Conservation (phyloP, 2,888 invertebrate species). For the Reticulitermes lucifugus region DNA sequence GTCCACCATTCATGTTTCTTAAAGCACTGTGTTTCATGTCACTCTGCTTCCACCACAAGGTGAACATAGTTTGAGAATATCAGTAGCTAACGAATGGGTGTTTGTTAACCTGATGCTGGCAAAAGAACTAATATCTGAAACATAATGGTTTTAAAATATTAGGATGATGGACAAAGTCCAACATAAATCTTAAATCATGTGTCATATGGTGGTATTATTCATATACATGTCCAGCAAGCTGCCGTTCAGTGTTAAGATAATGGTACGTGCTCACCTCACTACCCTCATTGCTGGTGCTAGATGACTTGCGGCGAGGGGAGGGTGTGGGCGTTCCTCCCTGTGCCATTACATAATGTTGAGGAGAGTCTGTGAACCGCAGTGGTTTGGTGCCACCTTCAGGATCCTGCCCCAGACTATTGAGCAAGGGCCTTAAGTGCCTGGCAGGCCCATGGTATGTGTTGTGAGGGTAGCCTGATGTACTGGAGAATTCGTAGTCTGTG, state of each 20-base stretch:
- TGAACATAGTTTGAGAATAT: no score
- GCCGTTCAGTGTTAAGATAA: neutral
- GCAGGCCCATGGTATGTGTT: conserved; percentile 93
- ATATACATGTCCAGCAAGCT: no score
- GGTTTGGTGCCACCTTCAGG: conserved; percentile 65
- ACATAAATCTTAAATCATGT: no score
- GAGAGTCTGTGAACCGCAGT: conserved; percentile 80
- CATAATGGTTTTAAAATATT: no score
- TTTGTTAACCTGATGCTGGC: no score
- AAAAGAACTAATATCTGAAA: no score
- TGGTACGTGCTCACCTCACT: conserved; percentile 66
- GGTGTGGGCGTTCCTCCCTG: conserved; percentile 70
- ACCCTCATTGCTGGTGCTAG: conserved; percentile 75
- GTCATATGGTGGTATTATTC: no score
- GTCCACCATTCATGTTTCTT: no score
- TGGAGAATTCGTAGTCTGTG: conserved; percentile 70
- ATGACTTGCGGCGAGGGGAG: conserved; percentile 79
- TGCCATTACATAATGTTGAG: conserved; percentile 66
- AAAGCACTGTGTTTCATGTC: no score
- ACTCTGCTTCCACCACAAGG: no score
- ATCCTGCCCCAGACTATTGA: conserved; percentile 55
- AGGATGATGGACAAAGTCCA: no score
- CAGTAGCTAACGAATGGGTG: no score
- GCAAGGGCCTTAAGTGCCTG: conserved; percentile 76
- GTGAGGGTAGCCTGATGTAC: conserved; percentile 74